These are phyloP conservation scores for Aix galericulata DNA, from an alignment of 2,113 vertebrate genomes.

Conservation along the genomic window DNA sequence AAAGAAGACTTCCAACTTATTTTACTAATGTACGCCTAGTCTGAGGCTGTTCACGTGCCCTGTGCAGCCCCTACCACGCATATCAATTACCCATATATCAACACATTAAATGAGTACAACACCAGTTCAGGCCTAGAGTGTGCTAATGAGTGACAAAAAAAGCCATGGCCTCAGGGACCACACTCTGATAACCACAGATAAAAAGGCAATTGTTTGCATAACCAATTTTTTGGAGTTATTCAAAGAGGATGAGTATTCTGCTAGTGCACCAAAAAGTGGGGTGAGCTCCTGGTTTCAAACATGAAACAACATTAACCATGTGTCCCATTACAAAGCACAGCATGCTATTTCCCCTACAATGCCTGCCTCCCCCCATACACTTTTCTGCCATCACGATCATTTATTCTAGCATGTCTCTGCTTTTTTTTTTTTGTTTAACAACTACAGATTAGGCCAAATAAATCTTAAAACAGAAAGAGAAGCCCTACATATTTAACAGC, in stretches of 20 bases:
- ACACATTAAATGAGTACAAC: background rate
- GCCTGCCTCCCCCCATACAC: background rate
- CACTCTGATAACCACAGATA: background rate
- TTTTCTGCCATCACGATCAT: background rate
- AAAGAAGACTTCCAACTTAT: background rate
- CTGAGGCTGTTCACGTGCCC: background rate
- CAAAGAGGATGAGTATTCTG: background rate
- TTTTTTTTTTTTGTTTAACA: background rate
- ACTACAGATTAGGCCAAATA: background rate
- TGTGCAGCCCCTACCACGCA: background rate
- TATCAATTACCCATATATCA: background rate
- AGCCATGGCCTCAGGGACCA: background rate
- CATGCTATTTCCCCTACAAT: background rate
- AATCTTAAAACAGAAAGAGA: background rate
- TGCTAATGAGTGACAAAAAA: background rate
- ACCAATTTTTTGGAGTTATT: background rate
- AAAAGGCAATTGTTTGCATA: background rate
- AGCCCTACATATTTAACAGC: background rate
- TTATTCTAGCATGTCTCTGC: background rate
- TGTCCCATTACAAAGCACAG: background rate
- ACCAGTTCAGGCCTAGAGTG: background rate
- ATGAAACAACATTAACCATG: background rate
- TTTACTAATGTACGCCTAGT: background rate
- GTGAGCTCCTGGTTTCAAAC: background rate
- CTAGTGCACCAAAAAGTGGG: background rate